These are phyloP conservation scores for Syngnathoides biaculeatus DNA, from an alignment of 2,113 vertebrate species.

Conservation along the genomic window DNA sequence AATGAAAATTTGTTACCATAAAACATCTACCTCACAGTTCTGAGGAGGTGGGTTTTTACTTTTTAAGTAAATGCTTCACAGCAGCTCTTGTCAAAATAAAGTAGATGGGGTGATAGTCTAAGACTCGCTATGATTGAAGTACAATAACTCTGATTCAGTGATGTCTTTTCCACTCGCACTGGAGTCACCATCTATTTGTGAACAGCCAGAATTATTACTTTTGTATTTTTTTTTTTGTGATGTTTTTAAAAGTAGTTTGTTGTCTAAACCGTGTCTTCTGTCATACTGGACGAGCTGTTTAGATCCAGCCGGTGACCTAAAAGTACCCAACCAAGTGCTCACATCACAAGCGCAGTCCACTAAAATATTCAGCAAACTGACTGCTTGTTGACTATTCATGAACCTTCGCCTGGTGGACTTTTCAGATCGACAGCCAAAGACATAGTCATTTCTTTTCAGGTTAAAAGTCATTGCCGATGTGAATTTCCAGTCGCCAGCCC, in stretches of 20 bases:
- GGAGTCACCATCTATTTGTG: too few relatives aligned
- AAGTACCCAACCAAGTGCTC: neutral
- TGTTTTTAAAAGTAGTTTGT: neutral
- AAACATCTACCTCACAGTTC: too few relatives aligned
- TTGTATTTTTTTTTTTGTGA: neutral
- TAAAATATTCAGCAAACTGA: constrained; percentile 1
- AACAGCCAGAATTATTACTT: too few relatives aligned
- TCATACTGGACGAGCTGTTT: neutral
- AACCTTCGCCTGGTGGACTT: neutral
- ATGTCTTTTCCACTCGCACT: too few relatives aligned
- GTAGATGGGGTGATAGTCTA: too few relatives aligned
- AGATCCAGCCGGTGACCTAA: neutral
- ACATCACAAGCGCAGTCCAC: neutral
- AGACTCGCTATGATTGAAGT: too few relatives aligned
- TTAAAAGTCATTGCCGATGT: neutral
- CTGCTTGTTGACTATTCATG: constrained; percentile 1
- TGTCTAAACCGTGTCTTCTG: neutral
- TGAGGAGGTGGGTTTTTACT: too few relatives aligned
- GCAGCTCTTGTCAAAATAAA: too few relatives aligned
- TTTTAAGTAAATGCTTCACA: too few relatives aligned
- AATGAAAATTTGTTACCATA: too few relatives aligned
- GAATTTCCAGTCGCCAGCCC: neutral
- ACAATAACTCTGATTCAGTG: too few relatives aligned
- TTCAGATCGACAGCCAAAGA: neutral
- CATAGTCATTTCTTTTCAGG: neutral